phyloP scores from a whole-genome alignment of 2,888 invertebrate species.

The Harpalus rubripes region DNA sequence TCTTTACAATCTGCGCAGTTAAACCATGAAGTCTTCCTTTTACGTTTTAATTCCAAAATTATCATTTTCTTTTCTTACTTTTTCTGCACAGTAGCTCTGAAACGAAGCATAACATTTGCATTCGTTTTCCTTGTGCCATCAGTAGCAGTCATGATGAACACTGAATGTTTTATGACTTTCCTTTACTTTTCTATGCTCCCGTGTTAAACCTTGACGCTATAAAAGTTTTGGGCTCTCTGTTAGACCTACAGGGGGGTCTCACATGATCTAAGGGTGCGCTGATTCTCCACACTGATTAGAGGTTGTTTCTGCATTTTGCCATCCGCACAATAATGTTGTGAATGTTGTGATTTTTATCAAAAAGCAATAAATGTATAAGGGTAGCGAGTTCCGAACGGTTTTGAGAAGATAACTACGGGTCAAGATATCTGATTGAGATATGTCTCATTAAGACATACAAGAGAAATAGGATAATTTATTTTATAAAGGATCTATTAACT shows the following conservation, averaged over 20 bases:
- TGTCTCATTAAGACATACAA: too few species aligned
- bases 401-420: too few species aligned
- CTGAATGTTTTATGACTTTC: neutral
- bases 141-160: neutral
- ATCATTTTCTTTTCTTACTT: neutral
- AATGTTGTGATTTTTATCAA: neutral
- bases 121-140: neutral
- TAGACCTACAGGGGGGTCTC: conserved; percentile 23
- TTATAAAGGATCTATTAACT: too few species aligned
- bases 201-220: neutral
- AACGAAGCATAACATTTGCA: neutral
- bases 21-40: neutral
- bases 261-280: conserved; percentile 18
- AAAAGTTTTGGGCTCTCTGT: neutral
- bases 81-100: neutral
- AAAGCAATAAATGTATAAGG: neutral
- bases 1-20: too few species aligned
- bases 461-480: too few species aligned
- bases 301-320: conserved; percentile 9
- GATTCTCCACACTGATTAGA: conserved; percentile 48
- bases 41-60: neutral
- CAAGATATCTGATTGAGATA: too few species aligned
- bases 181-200: neutral
- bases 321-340: neutral
- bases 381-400: neutral